Evolutionary conservation across 2,113 vertebrate genomes (phyloP).

Genomic region (Ophthalmolycus amberensis): DNA sequence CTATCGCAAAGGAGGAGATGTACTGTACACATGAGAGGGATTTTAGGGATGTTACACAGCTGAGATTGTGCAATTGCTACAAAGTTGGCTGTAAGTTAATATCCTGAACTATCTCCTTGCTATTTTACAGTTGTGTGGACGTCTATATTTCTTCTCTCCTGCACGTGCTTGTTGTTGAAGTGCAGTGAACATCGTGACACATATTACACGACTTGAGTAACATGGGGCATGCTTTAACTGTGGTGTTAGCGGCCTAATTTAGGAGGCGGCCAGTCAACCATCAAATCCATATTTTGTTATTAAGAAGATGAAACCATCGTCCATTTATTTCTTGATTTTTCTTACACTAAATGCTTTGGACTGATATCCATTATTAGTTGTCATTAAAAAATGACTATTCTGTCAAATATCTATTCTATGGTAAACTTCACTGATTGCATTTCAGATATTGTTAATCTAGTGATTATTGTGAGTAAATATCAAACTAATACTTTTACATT

Average conservation of each 20-base stretch:
- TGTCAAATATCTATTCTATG: too few relatives aligned
- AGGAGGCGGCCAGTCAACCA: neutral
- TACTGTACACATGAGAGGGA: constrained; percentile 6
- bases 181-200: constrained; percentile 1
- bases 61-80: neutral
- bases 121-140: constrained; percentile 6
- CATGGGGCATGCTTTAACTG: neutral
- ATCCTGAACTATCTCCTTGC: constrained; percentile 1
- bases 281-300: neutral
- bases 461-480: too few relatives aligned
- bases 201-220: neutral
- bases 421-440: neutral
- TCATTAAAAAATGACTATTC: too few relatives aligned
- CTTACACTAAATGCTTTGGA: neutral
- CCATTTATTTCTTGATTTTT: neutral
- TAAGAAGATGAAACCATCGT: neutral
- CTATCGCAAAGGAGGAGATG: constrained; percentile 15
- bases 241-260: neutral
- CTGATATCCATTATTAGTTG: neutral
- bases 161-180: neutral
- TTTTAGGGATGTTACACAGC: constrained; percentile 12
- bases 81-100: neutral
- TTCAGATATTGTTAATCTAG: neutral
- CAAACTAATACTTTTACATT: too few relatives aligned
- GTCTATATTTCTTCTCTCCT: neutral